Percentiles rank a stretch among this genome's conserved stretches.
Conservation (phyloP, 2,113 vertebrate genomes). For the Clinocottus analis region DNA sequence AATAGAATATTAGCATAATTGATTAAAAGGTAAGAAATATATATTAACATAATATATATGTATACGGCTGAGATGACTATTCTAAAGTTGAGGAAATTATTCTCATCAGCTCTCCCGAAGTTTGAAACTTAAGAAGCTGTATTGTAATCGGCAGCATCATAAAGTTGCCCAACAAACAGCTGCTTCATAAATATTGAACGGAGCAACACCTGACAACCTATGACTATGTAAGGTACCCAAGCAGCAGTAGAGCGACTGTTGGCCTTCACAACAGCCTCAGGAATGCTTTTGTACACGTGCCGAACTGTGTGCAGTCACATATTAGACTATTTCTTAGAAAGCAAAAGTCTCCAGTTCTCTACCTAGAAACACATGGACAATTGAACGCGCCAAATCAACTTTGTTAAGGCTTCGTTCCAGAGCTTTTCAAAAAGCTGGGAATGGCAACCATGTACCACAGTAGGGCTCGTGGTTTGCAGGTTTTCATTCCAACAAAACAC, state of each 20-base stretch:
- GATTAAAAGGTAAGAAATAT: background rate
- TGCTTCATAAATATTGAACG: conserved; percentile 31
- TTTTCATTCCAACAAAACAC: conserved; percentile 22
- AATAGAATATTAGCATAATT: background rate
- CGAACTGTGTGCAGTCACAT: conserved; percentile 8
- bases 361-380: conserved; percentile 9
- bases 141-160: conserved; percentile 4
- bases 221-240: background rate
- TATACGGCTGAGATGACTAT: background rate
- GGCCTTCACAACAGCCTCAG: background rate
- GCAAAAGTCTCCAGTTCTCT: conserved; percentile 15
- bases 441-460: conserved; percentile 6
- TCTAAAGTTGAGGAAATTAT: background rate
- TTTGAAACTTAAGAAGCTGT: conserved; percentile 9
- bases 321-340: conserved; percentile 7
- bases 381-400: conserved; percentile 28
- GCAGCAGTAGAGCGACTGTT: background rate
- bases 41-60: background rate
- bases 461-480: conserved; percentile 8
- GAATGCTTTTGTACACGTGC: conserved; percentile 37
- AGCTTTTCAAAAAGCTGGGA: conserved; percentile 24
- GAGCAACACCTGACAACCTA: background rate
- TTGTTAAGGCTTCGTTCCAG: conserved; percentile 2
- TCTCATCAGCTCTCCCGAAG: background rate
- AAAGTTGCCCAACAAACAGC: conserved; percentile 3